Evolutionary conservation across 2,113 vertebrate genomes (phyloP).

Genomic region (Ardeotis arabs): DNA sequence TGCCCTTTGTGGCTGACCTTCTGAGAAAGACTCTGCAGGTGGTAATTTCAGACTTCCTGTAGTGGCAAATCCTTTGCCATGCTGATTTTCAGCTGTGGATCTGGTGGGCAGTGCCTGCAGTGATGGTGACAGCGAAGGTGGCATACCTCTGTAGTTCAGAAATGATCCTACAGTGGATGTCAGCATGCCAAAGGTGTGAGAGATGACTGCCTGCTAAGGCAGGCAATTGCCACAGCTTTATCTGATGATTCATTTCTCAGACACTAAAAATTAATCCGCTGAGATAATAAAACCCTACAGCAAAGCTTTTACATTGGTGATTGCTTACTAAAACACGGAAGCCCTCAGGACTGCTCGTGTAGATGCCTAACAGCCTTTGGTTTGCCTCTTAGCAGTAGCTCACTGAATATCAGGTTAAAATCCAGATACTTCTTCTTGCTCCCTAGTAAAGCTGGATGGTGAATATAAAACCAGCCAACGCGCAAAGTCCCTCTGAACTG

Average conservation of each 20-base stretch:
- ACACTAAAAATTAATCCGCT: background rate
- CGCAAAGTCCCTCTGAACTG: background rate
- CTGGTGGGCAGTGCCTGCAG: background rate
- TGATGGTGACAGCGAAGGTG: background rate
- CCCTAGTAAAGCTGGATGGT: background rate
- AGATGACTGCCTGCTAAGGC: background rate
- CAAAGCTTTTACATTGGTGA: background rate
- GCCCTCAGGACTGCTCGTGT: background rate
- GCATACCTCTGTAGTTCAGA: background rate
- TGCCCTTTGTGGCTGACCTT: background rate
- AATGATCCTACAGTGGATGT: background rate
- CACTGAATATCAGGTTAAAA: background rate
- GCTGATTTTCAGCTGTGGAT: background rate
- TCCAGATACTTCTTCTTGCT: background rate
- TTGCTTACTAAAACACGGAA: background rate
- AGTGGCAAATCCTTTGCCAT: background rate
- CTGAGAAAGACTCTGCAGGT: background rate
- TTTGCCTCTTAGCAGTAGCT: background rate
- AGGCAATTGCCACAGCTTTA: background rate
- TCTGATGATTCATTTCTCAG: background rate
- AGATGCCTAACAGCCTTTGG: background rate
- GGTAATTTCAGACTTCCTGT: background rate
- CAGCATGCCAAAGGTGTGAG: background rate
- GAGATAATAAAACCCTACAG: background rate
- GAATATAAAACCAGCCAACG: background rate